Percentiles rank a stretch among this genome's conserved stretches.
Conservation (phyloP, 2,797 vertebrate species). For the Coregonus suidteri region DNA sequence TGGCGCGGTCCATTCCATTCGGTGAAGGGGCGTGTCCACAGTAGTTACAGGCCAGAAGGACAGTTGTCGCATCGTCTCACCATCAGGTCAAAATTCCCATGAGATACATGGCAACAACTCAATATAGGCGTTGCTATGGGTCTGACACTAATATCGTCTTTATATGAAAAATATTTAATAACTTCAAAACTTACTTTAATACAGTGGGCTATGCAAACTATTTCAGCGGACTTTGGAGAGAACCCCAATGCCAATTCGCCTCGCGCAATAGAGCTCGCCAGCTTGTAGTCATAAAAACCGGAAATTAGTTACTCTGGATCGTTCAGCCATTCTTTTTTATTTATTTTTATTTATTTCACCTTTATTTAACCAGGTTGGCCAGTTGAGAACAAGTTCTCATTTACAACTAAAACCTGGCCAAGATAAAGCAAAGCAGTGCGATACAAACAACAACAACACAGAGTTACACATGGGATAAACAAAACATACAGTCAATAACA, state of each 20-base stretch:
- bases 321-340: too few species aligned
- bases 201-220: not conserved
- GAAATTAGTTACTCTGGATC: too few species aligned
- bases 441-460: too few species aligned
- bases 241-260: not conserved
- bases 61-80: slow-evolving; percentile 57
- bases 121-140: slow-evolving; percentile 65
- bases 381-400: too few species aligned
- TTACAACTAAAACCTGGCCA: too few species aligned
- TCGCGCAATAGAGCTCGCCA: not conserved
- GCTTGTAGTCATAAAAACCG: too few species aligned
- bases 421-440: too few species aligned
- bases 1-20: slow-evolving; percentile 56
- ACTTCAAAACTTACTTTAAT: not conserved
- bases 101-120: slow-evolving; percentile 71
- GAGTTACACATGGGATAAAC: too few species aligned
- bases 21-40: slow-evolving; percentile 73
- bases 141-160: not conserved
- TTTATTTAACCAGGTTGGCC: too few species aligned
- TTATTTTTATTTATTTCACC: too few species aligned
- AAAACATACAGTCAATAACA: too few species aligned
- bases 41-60: slow-evolving; percentile 26
- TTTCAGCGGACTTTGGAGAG: not conserved
- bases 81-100: slow-evolving; percentile 36
- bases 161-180: not conserved